Percentiles rank a stretch among this genome's conserved stretches.
phyloP scores from a whole-genome alignment of 2,113 vertebrate species.

The Synchiropus splendidus region DNA sequence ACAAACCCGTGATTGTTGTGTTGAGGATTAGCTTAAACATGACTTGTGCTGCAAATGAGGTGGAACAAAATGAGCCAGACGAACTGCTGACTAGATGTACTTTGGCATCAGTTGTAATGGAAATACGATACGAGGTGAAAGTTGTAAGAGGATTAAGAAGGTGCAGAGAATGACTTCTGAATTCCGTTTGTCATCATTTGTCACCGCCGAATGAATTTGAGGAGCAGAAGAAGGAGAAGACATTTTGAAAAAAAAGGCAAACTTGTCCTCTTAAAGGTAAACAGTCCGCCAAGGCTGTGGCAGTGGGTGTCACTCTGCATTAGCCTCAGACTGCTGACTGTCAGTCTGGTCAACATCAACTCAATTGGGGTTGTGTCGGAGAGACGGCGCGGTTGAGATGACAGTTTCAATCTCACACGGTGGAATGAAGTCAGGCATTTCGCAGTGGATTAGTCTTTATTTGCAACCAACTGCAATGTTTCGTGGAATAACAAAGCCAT shows the following conservation, averaged over 20 bases:
- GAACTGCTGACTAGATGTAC: slow-evolving; percentile 28
- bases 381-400: slow-evolving; percentile 30
- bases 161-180: slow-evolving; percentile 19
- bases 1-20: no score
- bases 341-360: slow-evolving; percentile 28
- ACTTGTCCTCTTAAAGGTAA: slow-evolving; percentile 23
- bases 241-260: slow-evolving; percentile 10
- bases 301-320: slow-evolving; percentile 31
- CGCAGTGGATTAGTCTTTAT: slow-evolving; percentile 26
- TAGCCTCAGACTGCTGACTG: slow-evolving; percentile 35
- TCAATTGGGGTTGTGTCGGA: slow-evolving; percentile 26
- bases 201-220: neutral
- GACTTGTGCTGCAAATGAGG: slow-evolving; percentile 16
- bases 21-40: slow-evolving; percentile 50
- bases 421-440: slow-evolving; percentile 28
- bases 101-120: slow-evolving; percentile 22
- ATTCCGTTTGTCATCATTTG: slow-evolving; percentile 5
- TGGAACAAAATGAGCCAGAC: neutral
- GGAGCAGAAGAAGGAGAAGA: slow-evolving; percentile 1
- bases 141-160: slow-evolving; percentile 32
- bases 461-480: slow-evolving; percentile 31
- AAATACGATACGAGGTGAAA: slow-evolving; percentile 24
- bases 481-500: slow-evolving; percentile 25
- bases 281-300: slow-evolving; percentile 3
- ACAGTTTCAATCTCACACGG: slow-evolving; percentile 25